phyloP scores from a whole-genome alignment of 1,140 invertebrate genomes.

The Drosophila pectinifera region DNA sequence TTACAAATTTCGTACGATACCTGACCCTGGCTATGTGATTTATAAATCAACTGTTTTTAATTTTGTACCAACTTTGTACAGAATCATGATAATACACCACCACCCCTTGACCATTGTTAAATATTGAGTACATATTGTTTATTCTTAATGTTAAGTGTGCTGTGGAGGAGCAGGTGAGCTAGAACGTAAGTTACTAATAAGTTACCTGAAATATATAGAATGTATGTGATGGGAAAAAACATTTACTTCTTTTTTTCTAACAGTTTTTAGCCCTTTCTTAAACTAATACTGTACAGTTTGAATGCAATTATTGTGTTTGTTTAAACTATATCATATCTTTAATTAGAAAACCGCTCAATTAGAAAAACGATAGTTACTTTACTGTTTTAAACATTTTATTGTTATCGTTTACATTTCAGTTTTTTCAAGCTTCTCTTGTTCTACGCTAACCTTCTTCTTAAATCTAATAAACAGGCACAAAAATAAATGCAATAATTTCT shows the following conservation, averaged over 20 bases:
- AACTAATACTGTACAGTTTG: no score
- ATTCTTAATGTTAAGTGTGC: neutral
- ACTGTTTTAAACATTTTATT: slow-evolving; percentile 39
- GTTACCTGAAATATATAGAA: neutral
- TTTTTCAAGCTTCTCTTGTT: slow-evolving; percentile 14
- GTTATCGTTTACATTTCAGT: slow-evolving; percentile 17
- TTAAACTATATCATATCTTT: no score
- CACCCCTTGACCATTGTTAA: slow-evolving; percentile 18
- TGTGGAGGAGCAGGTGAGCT: neutral
- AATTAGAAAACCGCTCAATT: no score
- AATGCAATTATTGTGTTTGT: no score
- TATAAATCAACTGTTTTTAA: slow-evolving; percentile 29
- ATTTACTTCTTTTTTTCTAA: neutral
- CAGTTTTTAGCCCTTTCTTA: no score
- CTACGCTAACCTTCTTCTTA: slow-evolving; percentile 44
- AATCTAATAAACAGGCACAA: slow-evolving; percentile 75
- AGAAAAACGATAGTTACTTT: neutral
- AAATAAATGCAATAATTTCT: slow-evolving; percentile 80
- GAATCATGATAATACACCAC: slow-evolving; percentile 10
- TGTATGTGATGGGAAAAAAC: neutral
- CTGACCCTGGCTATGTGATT: slow-evolving; percentile 4
- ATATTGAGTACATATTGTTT: neutral
- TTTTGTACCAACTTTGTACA: slow-evolving; percentile 28
- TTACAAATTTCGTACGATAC: neutral
- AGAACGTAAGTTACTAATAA: neutral